Conservation (phyloP, 2,113 vertebrate species). For the Lophura nycthemera region DNA sequence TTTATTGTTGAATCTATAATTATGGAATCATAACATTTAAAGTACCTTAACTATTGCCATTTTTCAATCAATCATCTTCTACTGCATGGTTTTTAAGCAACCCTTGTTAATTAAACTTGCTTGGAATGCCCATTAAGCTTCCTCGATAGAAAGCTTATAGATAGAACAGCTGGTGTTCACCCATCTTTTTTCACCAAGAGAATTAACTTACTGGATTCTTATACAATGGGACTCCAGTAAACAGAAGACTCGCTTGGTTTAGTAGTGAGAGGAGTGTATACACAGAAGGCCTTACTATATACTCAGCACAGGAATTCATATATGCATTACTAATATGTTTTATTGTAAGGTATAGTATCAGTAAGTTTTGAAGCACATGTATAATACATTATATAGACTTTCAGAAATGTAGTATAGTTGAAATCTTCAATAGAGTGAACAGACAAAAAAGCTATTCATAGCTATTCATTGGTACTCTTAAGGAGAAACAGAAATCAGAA, state of each 20-base stretch:
- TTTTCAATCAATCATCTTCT: neutral
- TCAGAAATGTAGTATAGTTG: neutral
- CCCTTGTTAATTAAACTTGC: neutral
- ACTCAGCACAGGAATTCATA: neutral
- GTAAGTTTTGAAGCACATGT: neutral
- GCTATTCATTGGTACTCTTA: neutral
- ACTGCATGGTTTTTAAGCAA: neutral
- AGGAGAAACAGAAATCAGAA: neutral
- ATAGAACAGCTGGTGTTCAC: neutral
- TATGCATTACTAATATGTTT: neutral
- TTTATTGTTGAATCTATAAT: neutral
- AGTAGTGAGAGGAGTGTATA: neutral
- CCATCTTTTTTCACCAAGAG: neutral
- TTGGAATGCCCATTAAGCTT: neutral
- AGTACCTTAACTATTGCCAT: neutral
- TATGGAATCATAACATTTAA: neutral
- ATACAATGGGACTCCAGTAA: neutral
- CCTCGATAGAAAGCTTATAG: no score
- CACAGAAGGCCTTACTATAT: neutral
- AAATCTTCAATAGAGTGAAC: neutral
- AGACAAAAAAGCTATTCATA: neutral
- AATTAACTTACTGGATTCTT: neutral
- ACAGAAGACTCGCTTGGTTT: neutral
- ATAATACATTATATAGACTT: neutral
- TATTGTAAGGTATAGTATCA: neutral